A percentile compares a stretch with the other conserved stretches of the same genome.
Evolutionary conservation across 2,888 invertebrate genomes (phyloP).

Genomic region (Dione juno): DNA sequence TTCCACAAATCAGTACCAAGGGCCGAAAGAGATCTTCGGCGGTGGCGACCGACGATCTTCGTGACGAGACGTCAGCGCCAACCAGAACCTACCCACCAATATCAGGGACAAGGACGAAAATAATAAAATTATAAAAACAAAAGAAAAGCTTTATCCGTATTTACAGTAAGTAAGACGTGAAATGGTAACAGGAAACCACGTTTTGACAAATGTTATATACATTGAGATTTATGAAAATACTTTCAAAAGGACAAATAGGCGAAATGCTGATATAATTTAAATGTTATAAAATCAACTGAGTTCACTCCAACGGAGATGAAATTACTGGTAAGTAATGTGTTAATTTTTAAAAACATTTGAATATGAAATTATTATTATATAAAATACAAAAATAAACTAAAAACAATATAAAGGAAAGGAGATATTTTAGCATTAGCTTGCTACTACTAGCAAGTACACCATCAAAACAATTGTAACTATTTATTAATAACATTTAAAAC

Average conservation of each 20-base stretch:
- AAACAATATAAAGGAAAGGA: conserved; percentile 34
- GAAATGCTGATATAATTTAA: conserved; percentile 4
- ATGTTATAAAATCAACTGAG: neutral
- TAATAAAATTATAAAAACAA: conserved; percentile 48
- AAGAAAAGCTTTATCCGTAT: conserved; percentile 34
- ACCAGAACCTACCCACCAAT: conserved; percentile 68
- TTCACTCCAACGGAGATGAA: neutral
- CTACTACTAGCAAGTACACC: conserved; percentile 1
- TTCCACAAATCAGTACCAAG: conserved; percentile 71
- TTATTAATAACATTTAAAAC: conserved; percentile 26
- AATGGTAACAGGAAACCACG: neutral
- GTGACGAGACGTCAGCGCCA: conserved; percentile 69
- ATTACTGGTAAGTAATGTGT: neutral
- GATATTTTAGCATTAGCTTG: conserved; percentile 3
- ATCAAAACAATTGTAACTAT: neutral
- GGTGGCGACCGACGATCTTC: conserved; percentile 70
- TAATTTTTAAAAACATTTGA: too few species aligned
- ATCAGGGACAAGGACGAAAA: conserved; percentile 52
- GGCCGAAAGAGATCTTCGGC: conserved; percentile 81
- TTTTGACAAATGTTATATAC: neutral
- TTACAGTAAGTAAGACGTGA: neutral
- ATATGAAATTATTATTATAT: conserved; percentile 15
- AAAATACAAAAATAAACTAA: conserved; percentile 48
- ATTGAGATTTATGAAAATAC: neutral
- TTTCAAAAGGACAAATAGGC: neutral